Percentiles rank a stretch among this genome's conserved stretches.
These are phyloP conservation scores for Agrilus mali DNA, from an alignment of 2,888 invertebrate genomes.

Conservation along the genomic window DNA sequence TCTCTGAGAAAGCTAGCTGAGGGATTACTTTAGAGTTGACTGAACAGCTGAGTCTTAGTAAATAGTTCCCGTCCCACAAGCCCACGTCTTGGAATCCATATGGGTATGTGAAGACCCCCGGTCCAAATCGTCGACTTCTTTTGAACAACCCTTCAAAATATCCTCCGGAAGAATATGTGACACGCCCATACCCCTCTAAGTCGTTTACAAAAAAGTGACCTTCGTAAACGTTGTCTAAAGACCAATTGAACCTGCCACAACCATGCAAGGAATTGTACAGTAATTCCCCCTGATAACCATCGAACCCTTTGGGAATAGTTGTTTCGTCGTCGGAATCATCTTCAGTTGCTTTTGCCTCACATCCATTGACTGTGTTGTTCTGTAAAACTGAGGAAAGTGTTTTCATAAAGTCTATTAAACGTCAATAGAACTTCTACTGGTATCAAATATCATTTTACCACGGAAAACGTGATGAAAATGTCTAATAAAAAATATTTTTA, in stretches of 20 bases:
- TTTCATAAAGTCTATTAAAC: no score
- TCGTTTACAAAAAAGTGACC: constrained; percentile 39
- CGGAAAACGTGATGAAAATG: constrained; percentile 7
- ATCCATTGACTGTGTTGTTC: constrained; percentile 10
- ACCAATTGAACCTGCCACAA: no score
- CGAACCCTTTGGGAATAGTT: no score
- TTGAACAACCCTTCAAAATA: constrained; percentile 36
- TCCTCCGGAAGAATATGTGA: constrained; percentile 38
- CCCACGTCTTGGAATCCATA: constrained; percentile 40
- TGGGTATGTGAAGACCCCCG: constrained; percentile 38
- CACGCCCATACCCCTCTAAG: constrained; percentile 41
- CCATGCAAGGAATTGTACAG: no score
- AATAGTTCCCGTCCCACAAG: constrained; percentile 38
- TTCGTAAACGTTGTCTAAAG: constrained; percentile 30
- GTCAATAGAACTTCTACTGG: no score
- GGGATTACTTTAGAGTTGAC: constrained; percentile 21
- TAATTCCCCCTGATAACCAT: no score
- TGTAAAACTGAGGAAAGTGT: no score
- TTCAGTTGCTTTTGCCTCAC: not conserved
- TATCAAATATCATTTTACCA: no score
- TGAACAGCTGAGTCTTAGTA: constrained; percentile 32
- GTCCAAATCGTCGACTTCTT: constrained; percentile 42
- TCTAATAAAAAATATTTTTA: no score
- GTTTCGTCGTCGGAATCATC: no score
- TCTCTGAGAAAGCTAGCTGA: constrained; percentile 17